Base-by-base conservation (phyloP, 1,140 invertebrate genomes). In the Kradibia gibbosae region DNA sequence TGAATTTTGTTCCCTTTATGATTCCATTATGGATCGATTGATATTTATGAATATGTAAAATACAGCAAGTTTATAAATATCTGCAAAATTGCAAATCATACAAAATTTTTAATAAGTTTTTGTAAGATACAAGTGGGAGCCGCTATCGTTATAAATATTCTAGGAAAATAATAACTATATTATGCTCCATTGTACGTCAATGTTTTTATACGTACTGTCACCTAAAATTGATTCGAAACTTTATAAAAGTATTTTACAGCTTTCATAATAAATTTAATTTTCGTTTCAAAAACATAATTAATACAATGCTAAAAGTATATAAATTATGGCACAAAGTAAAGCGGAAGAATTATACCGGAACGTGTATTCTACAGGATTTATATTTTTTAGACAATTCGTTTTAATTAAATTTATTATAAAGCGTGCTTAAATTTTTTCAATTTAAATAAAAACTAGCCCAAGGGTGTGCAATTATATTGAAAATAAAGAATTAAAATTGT, bases 401-500 rank as follows among this genome's bases (percentile, higher is more conserved):
- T 31, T 53, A 73, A 10, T 39, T 74, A 74, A 39, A 31, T 62
- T 60, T 28, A 45, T 62, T 76, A 3, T 39, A 39, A 45, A 76
- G 57, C 45, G 31, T 28, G 22, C n/a, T 62, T 76, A 25, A 20
- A 31, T 28, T 50, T 78, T 48, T 67, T 48, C 17, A 36, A 31
- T 65, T n/a, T 36, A 78, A 50, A 50, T 65, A 45, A 62, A 57
- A 45, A 76, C 11, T 48, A 3, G 13, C 22, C 17, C 55, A 42
- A 62, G 20, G 57, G 39, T 48, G 36, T 42, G 57, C 42, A 65
- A 48, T 42, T 65, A 65, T 62, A 45, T 39, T n/a, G n/a, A n/a
- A n/a, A n/a, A 65, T 39, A 78, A 34, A 53, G n/a, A 42, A 36
- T 34, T 78, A 22, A 1, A 36, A 36, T 31, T 78, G 45, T 78